Evolutionary conservation across 1,140 invertebrate genomes (phyloP).

Genomic region (Tyrophagus putrescentiae): DNA sequence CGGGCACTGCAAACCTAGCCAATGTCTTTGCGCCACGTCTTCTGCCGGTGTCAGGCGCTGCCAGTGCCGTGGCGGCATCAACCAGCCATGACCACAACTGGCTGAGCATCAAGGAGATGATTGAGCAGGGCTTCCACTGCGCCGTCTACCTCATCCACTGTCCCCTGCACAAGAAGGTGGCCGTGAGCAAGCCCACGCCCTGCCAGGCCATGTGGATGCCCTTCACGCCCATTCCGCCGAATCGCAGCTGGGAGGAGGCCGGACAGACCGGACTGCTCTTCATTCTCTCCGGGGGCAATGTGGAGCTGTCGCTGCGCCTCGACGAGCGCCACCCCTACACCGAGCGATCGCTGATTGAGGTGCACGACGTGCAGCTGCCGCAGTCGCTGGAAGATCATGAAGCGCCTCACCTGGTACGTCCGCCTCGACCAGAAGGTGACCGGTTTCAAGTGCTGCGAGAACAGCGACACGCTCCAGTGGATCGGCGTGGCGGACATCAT

Average conservation of each 20-base stretch:
- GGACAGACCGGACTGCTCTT: neutral
- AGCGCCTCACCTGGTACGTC: constrained; percentile 5
- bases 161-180: neutral
- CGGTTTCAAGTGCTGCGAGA: neutral
- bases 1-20: too few species aligned
- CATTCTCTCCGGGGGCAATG: neutral
- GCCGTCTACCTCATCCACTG: neutral
- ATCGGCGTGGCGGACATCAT: neutral
- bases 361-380: constrained; percentile 8
- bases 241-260: neutral
- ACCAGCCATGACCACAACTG: too few species aligned
- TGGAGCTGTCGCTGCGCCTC: neutral
- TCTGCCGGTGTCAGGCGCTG: too few species aligned
- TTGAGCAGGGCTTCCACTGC: too few species aligned
- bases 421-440: neutral
- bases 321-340: neutral
- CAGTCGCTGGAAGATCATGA: constrained; percentile 8
- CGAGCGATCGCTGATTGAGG: neutral
- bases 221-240: neutral
- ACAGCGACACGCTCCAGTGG: neutral
- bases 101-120: too few species aligned
- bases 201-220: constrained; percentile 5
- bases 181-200: neutral
- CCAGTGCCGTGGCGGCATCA: too few species aligned
- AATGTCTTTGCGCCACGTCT: too few species aligned